phyloP scores from a whole-genome alignment of 2,113 vertebrate genomes.

The Dasyprocta punctata region DNA sequence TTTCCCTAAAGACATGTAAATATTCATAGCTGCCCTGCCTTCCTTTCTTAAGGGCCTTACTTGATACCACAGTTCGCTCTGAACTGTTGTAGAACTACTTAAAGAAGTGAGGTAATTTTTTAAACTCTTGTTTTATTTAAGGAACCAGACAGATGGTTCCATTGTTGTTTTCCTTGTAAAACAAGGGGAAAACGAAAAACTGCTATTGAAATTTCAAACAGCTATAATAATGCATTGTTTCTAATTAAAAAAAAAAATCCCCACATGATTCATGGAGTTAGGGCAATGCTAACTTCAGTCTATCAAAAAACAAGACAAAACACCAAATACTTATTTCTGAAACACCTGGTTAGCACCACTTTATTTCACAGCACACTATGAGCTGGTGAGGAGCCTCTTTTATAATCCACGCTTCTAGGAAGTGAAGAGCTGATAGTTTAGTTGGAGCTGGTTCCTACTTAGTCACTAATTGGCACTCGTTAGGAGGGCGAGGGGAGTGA shows the following conservation, averaged over 20 bases:
- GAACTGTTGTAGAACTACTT: neutral
- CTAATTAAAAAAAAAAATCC: constrained; percentile 74
- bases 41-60: neutral
- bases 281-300: constrained; percentile 38
- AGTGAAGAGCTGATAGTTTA: neutral
- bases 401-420: neutral
- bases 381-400: neutral
- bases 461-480: neutral
- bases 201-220: constrained; percentile 79
- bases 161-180: constrained; percentile 81
- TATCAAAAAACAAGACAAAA: neutral
- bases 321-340: constrained; percentile 1
- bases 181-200: constrained; percentile 74
- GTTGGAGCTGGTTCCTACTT: neutral
- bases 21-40: neutral
- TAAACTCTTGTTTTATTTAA: constrained; percentile 80
- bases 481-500: neutral
- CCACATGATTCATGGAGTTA: constrained; percentile 60
- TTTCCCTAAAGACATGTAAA: constrained; percentile 37
- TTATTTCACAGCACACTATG: neutral
- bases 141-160: constrained; percentile 80
- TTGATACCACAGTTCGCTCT: neutral
- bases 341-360: constrained; percentile 21
- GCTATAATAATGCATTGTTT: constrained; percentile 78
- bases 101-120: constrained; percentile 49